Evolutionary conservation across 2,797 vertebrate genomes (phyloP).

Genomic region (Ammospiza maritima): DNA sequence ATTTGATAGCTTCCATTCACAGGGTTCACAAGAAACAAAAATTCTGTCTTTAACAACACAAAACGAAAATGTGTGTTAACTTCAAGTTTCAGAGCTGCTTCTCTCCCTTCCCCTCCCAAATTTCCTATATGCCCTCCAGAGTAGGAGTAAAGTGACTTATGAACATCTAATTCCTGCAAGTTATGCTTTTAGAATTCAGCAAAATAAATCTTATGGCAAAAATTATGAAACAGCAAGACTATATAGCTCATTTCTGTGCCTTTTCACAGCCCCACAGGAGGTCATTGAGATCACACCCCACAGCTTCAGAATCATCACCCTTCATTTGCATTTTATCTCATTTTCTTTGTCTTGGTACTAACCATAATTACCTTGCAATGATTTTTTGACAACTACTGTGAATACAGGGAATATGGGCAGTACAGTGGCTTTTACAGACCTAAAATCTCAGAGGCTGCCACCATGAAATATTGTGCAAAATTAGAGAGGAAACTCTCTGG

Average conservation of each 20-base stretch:
- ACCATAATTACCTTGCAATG: conserved; percentile 28
- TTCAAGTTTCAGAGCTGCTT: background rate
- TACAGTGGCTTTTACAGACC: background rate
- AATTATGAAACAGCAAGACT: background rate
- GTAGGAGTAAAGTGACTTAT: background rate
- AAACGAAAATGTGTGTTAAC: background rate
- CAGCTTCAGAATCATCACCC: background rate
- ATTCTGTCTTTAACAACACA: background rate
- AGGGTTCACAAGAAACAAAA: background rate
- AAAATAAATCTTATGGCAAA: background rate
- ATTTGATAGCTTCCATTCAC: background rate
- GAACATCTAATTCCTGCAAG: background rate
- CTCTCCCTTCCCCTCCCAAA: fast-evolving
- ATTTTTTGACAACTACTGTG: conserved; percentile 21
- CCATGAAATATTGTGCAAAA: background rate
- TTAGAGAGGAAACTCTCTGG: background rate
- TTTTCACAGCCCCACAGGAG: background rate
- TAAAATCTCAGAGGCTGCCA: background rate
- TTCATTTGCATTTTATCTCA: conserved; percentile 50
- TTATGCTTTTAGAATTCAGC: background rate
- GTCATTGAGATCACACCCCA: background rate
- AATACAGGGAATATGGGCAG: background rate
- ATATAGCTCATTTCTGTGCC: background rate
- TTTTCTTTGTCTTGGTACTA: conserved; percentile 30
- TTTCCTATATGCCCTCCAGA: background rate